These are phyloP conservation scores for Scopus umbretta DNA, from an alignment of 2,113 vertebrate species.

Conservation along the genomic window DNA sequence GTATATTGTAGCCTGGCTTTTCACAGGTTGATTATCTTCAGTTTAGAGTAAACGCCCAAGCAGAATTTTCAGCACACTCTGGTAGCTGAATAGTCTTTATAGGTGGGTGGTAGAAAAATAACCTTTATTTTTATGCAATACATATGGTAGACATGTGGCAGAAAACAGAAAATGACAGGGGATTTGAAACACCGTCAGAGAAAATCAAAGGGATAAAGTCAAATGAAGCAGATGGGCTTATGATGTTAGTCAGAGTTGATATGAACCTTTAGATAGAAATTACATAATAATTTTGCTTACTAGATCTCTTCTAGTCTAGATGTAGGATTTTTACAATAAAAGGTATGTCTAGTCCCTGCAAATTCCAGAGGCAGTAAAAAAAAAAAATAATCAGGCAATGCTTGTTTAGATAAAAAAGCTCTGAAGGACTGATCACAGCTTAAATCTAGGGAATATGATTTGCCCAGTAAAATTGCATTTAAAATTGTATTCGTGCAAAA, in stretches of 20 bases:
- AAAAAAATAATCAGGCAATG: background rate
- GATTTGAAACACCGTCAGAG: constrained; percentile 42
- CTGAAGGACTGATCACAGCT: background rate
- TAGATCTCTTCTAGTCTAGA: background rate
- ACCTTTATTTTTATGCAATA: constrained; percentile 39
- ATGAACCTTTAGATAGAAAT: constrained; percentile 1
- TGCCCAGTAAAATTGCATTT: background rate
- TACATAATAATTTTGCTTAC: background rate
- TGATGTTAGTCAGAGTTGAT: background rate
- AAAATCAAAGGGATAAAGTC: constrained; percentile 47
- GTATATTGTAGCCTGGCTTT: background rate
- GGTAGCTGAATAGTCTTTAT: background rate
- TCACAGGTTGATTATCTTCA: background rate
- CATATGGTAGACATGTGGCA: constrained; percentile 59
- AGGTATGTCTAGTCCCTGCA: background rate
- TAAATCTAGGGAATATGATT: background rate
- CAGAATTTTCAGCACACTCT: background rate
- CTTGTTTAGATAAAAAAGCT: background rate
- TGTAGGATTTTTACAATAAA: background rate
- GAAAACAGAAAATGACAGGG: constrained; percentile 48
- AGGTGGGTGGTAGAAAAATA: constrained; percentile 45
- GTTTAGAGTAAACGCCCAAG: background rate
- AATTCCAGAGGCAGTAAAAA: background rate
- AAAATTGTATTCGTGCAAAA: background rate
- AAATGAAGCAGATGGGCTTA: constrained; percentile 42